A percentile compares a stretch with the other conserved stretches of the same genome.
phyloP scores from a whole-genome alignment of 2,113 vertebrate species.

The Notarius lentiginosus region DNA sequence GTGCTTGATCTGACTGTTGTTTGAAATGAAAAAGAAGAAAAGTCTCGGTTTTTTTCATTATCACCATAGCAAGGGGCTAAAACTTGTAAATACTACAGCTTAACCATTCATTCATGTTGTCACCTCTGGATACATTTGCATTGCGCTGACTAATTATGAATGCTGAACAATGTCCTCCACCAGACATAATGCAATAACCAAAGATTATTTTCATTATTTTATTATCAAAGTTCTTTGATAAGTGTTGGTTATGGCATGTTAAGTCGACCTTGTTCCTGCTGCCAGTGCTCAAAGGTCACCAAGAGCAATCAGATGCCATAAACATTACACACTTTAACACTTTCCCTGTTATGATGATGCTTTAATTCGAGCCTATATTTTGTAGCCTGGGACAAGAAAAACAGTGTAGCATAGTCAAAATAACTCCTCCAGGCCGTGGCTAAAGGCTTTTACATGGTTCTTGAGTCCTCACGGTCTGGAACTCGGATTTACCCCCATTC shows the following conservation, averaged over 20 bases:
- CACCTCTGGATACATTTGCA: not conserved
- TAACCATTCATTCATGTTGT: too few species aligned
- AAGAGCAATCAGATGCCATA: constrained; percentile 17
- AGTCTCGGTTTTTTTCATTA: not conserved
- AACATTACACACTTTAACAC: constrained; percentile 41
- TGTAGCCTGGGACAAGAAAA: constrained; percentile 3
- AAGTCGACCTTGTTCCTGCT: constrained; percentile 9
- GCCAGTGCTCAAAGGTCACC: constrained; percentile 36
- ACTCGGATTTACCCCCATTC: not conserved
- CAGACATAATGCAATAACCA: not conserved
- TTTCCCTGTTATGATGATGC: constrained; percentile 5
- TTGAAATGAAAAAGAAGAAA: not conserved
- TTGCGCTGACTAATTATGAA: not conserved
- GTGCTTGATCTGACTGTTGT: not conserved
- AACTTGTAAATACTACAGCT: not conserved
- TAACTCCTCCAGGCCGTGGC: not conserved
- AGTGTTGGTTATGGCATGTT: not conserved
- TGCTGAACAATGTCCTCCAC: not conserved
- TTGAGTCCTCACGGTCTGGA: not conserved
- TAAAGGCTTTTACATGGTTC: not conserved
- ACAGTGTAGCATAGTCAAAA: not conserved
- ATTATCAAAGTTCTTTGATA: not conserved
- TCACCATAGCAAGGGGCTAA: not conserved
- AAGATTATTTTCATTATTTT: not conserved
- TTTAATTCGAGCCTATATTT: not conserved